Conservation (phyloP, 1,140 invertebrate genomes). For the Pachyrhynchus sulphureomaculatus region DNA sequence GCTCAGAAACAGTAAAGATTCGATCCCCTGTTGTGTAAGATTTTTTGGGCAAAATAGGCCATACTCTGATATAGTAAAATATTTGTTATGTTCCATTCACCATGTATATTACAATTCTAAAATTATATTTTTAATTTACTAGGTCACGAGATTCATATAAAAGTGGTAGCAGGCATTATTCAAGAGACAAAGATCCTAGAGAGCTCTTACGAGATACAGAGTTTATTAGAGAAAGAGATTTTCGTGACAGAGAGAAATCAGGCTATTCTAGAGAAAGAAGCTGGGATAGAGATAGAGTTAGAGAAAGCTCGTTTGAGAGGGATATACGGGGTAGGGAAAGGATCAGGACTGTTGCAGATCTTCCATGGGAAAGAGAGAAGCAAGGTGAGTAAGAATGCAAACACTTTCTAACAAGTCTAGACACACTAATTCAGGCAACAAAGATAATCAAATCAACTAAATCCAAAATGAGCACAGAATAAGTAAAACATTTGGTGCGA, state of each 20-base stretch:
- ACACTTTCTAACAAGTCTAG: too few species aligned
- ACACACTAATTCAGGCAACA: too few species aligned
- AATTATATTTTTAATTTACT: too few species aligned
- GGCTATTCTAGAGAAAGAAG: constrained; percentile 28
- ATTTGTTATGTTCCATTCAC: too few species aligned
- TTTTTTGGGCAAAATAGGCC: too few species aligned
- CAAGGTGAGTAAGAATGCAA: constrained; percentile 14
- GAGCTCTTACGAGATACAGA: neutral
- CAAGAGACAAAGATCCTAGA: neutral
- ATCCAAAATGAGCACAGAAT: too few species aligned
- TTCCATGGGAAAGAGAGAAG: constrained; percentile 37
- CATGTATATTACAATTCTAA: too few species aligned
- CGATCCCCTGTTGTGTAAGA: too few species aligned
- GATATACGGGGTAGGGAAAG: constrained; percentile 32
- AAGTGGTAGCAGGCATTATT: neutral
- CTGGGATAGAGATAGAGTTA: constrained; percentile 22
- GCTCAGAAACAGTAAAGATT: too few species aligned
- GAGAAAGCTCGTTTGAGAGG: constrained; percentile 33
- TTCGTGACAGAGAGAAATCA: neutral
- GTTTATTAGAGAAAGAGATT: neutral
- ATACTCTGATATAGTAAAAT: too few species aligned
- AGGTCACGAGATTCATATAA: constrained; percentile 20
- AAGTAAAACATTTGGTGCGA: too few species aligned
- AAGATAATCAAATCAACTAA: too few species aligned
- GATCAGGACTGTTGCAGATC: constrained; percentile 34